Evolutionary conservation across 2,888 invertebrate genomes (phyloP), one percentile per base, ranked within the genome.

Genomic region (Glyphotaelius pellucidus): DNA sequence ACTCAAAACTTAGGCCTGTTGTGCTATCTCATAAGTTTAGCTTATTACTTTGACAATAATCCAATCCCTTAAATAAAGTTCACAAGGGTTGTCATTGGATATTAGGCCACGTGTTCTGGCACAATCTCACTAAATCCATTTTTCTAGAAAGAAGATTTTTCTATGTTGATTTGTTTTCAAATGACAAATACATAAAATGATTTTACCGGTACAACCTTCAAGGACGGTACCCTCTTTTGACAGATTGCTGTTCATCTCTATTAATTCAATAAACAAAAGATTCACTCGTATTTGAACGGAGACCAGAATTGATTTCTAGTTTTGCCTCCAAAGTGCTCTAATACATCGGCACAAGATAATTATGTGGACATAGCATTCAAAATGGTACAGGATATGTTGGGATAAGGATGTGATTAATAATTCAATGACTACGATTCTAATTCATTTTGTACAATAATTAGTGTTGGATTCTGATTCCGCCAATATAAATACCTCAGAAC

Each of bases 271-370:
- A 67, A n/a, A 67, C 67, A 67, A 67, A 67, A 67, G 67, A 67
- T 67, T 67, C 67, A 67, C 67, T 67, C 67, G 67, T 67, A 67
- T 67, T 67, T 67, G 67, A 67, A 67, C 67, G 67, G 67, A 67
- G 67, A 25, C 67, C 67, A 67, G 67, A 67, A 67, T 67, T 67
- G 67, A 67, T 67, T 67, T 67, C 67, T 67, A 67, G 67, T 67
- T 67, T 25, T 2, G 67, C 9, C 67, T 67, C 67, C 67, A 67
- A 67, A 67, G n/a, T 67, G 67, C 67, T 67, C 67, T 67, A 67
- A 67, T 67, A 67, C 67, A 67, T 67, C 67, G n/a, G 25, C 7
- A 67, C 67, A 9, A 9, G 67, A 2, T 67, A n/a, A 67, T n/a
- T 25, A 67, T 67, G 25, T 67, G 67, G 11, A n/a, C 67, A 5